Evolutionary conservation across 2,888 invertebrate genomes (phyloP).

Genomic region (Cryptus viduatorius): DNA sequence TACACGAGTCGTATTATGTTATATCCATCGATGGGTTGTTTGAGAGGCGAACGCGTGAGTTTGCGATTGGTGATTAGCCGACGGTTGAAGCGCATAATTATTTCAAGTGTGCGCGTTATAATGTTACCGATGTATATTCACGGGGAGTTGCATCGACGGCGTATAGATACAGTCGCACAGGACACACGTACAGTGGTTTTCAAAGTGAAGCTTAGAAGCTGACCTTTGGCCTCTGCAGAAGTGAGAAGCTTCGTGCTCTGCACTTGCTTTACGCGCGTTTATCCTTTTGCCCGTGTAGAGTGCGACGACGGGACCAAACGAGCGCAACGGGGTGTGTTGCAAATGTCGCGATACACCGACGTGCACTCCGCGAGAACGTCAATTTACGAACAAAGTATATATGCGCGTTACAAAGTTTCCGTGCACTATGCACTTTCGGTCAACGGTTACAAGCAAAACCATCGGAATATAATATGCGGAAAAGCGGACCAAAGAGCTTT

Average conservation of each 20-base stretch:
- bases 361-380: slow-evolving; percentile 60
- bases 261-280: slow-evolving; percentile 43
- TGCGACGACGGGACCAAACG: slow-evolving; percentile 37
- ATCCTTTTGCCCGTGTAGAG: slow-evolving; percentile 29
- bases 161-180: neutral
- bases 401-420: slow-evolving; percentile 55
- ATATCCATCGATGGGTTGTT: neutral
- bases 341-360: slow-evolving; percentile 66
- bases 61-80: slow-evolving; percentile 16
- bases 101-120: neutral
- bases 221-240: slow-evolving; percentile 57
- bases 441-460: slow-evolving; percentile 6
- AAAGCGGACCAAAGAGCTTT: neutral
- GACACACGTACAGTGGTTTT: neutral
- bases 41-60: slow-evolving; percentile 5
- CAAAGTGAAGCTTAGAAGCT: slow-evolving; percentile 41
- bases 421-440: slow-evolving; percentile 53
- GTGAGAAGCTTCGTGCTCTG: slow-evolving; percentile 46
- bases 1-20: neutral
- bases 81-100: slow-evolving; percentile 3
- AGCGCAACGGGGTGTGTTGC: slow-evolving; percentile 51
- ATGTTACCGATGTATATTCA: slow-evolving; percentile 14
- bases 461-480: slow-evolving; percentile 9
- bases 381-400: slow-evolving; percentile 61
- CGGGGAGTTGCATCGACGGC: neutral